Evolutionary conservation across 2,888 invertebrate species (phyloP).

Genomic region (Dastarcus helophoroides): DNA sequence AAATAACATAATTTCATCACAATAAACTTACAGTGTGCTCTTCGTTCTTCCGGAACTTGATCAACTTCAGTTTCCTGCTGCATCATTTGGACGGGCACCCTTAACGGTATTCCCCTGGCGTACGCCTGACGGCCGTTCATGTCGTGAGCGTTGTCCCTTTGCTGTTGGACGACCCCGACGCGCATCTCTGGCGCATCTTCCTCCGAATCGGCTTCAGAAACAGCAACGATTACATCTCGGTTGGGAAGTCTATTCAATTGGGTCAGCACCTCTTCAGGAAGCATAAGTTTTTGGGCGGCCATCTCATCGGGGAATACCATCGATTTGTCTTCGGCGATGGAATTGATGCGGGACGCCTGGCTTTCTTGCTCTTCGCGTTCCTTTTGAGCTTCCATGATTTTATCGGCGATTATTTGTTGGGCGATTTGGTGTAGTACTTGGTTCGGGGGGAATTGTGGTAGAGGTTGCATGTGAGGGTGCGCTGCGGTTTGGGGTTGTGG

Average conservation of each 20-base stretch:
- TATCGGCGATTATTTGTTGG: slow-evolving; percentile 35
- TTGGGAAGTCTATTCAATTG: slow-evolving; percentile 35
- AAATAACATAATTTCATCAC: not conserved
- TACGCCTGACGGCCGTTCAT: slow-evolving; percentile 35
- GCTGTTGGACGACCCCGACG: slow-evolving; percentile 27
- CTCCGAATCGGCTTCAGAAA: slow-evolving; percentile 19
- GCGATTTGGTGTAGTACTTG: slow-evolving; percentile 36
- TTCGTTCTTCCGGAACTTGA: slow-evolving; percentile 43
- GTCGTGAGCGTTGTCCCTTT: slow-evolving; percentile 30
- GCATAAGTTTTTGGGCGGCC: slow-evolving; percentile 39
- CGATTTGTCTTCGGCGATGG: slow-evolving; percentile 4
- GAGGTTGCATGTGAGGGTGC: slow-evolving; percentile 22
- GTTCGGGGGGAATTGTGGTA: slow-evolving; percentile 31
- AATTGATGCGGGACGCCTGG: slow-evolving; percentile 22
- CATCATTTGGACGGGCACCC: slow-evolving; percentile 36
- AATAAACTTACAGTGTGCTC: slow-evolving; percentile 70
- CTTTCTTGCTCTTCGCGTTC: slow-evolving; percentile 25
- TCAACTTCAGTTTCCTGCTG: slow-evolving; percentile 22
- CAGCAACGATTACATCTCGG: slow-evolving; percentile 34
- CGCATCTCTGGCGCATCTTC: slow-evolving; percentile 21
- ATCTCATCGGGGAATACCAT: slow-evolving; percentile 8
- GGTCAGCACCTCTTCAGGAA: slow-evolving; percentile 37
- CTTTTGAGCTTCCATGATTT: slow-evolving; percentile 32
- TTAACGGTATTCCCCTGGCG: slow-evolving; percentile 32
- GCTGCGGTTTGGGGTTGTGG: slow-evolving; percentile 29